Evolutionary conservation across 2,888 invertebrate species (phyloP).

Genomic region (Aradus depressus): DNA sequence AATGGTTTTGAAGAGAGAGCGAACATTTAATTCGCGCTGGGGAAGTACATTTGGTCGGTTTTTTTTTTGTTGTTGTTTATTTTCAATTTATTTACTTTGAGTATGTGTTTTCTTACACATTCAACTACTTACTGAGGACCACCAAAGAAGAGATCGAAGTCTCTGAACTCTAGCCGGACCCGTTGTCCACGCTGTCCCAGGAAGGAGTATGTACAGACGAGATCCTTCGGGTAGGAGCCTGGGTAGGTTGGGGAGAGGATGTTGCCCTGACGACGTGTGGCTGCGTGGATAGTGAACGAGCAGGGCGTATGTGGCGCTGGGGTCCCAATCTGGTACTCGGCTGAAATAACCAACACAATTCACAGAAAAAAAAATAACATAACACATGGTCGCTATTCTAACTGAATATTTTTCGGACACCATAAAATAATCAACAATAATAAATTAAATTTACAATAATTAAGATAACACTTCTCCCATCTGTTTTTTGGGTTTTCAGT

Average conservation of each 20-base stretch:
- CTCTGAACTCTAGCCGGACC: constrained; percentile 89
- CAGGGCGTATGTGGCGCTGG: constrained; percentile 77
- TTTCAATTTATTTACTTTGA: too few species aligned
- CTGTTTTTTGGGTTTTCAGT: too few species aligned
- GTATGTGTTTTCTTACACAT: too few species aligned
- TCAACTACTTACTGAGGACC: constrained; percentile 93
- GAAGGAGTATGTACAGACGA: constrained; percentile 86
- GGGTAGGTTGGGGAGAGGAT: constrained; percentile 97
- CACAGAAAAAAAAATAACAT: constrained; percentile 2
- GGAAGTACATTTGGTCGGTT: too few species aligned
- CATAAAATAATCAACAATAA: background rate
- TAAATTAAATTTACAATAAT: too few species aligned
- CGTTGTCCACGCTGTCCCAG: constrained; percentile 80
- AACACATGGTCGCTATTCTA: background rate
- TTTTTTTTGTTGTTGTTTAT: too few species aligned
- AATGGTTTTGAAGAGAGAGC: too few species aligned
- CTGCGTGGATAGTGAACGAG: constrained; percentile 73
- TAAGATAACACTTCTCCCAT: too few species aligned
- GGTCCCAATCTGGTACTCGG: constrained; percentile 85
- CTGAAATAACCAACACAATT: too few species aligned
- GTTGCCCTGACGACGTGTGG: constrained; percentile 61
- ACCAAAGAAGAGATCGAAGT: constrained; percentile 97
- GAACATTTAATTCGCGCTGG: too few species aligned
- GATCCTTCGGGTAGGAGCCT: constrained; percentile 95
- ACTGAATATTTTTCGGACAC: background rate